Percentiles rank a stretch among this genome's conserved stretches.
These are phyloP conservation scores for Entomyzon cyanotis DNA, from an alignment of 2,113 vertebrate genomes.

Conservation along the genomic window DNA sequence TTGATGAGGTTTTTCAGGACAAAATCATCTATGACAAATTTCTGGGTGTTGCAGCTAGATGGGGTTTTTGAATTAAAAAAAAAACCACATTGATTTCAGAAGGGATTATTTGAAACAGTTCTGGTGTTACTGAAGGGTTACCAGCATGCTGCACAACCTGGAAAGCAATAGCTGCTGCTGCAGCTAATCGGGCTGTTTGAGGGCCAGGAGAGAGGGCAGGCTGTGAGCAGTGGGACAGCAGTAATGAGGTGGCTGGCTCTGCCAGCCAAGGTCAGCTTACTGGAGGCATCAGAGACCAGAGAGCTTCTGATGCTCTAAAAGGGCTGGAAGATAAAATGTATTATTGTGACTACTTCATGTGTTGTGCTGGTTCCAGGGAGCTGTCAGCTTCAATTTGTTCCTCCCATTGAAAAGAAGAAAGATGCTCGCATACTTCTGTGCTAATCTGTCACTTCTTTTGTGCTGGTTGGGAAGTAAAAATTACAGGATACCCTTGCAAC, in stretches of 20 bases:
- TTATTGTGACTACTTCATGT: constrained; percentile 23
- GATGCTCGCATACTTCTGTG: neutral
- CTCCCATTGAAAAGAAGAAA: constrained; percentile 18
- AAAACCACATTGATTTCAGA: neutral
- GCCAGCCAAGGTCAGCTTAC: constrained; percentile 35
- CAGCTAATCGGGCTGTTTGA: neutral
- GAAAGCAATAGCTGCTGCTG: neutral
- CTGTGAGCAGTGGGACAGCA: constrained; percentile 20
- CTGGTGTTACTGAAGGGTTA: neutral
- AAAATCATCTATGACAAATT: neutral
- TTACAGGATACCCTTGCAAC: neutral
- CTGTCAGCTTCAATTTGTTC: constrained; percentile 65
- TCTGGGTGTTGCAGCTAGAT: neutral
- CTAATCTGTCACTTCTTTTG: neutral
- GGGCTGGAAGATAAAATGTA: constrained; percentile 22
- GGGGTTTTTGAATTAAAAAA: neutral
- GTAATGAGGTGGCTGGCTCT: constrained; percentile 18
- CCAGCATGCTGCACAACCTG: neutral
- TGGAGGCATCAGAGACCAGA: constrained; percentile 8
- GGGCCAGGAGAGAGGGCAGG: neutral
- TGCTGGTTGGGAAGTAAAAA: neutral
- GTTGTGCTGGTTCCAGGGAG: constrained; percentile 13
- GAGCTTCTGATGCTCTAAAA: constrained; percentile 26
- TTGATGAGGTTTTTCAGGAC: neutral
- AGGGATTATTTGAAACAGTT: neutral